phyloP scores from a whole-genome alignment of 2,888 invertebrate genomes.

The Belgica antarctica region DNA sequence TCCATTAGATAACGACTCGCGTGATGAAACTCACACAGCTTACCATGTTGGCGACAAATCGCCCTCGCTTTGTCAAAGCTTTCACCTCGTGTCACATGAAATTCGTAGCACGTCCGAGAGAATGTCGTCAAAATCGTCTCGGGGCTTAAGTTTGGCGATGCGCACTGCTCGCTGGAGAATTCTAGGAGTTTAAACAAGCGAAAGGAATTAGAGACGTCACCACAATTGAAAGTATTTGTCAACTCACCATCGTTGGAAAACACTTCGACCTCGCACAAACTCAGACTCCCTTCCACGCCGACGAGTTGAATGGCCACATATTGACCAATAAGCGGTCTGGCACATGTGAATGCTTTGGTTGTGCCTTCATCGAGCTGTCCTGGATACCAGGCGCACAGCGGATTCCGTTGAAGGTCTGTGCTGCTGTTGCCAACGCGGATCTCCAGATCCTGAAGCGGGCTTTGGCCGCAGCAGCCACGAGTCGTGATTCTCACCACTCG shows the following conservation, averaged over 20 bases:
- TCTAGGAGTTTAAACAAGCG: slow-evolving; percentile 62
- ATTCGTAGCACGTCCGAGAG: slow-evolving; percentile 84
- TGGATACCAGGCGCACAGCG: slow-evolving; percentile 90
- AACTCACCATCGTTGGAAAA: slow-evolving; percentile 80
- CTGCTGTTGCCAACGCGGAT: slow-evolving; percentile 90
- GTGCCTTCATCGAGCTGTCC: slow-evolving; percentile 90
- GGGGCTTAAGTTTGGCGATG: slow-evolving; percentile 69
- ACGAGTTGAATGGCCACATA: slow-evolving; percentile 86
- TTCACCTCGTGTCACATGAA: slow-evolving; percentile 76
- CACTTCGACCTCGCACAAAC: slow-evolving; percentile 88
- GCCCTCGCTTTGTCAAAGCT: slow-evolving; percentile 77
- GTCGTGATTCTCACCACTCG: slow-evolving; percentile 84
- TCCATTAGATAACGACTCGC: not conserved
- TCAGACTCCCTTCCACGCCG: slow-evolving; percentile 84
- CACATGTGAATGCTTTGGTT: slow-evolving; percentile 86
- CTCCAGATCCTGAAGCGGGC: slow-evolving; percentile 83
- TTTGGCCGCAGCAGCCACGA: slow-evolving; percentile 67
- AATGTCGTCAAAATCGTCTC: slow-evolving; percentile 80
- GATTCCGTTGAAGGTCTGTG: slow-evolving; percentile 79
- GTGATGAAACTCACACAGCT: slow-evolving; percentile 48
- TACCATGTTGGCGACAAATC: slow-evolving; percentile 72
- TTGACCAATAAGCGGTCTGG: slow-evolving; percentile 78
- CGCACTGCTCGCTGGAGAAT: slow-evolving; percentile 81
- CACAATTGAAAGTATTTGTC: slow-evolving; percentile 15
- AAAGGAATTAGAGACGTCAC: slow-evolving; percentile 41